These are phyloP conservation scores for Clarias batrachus DNA, from an alignment of 2,113 vertebrate genomes.

Conservation along the genomic window DNA sequence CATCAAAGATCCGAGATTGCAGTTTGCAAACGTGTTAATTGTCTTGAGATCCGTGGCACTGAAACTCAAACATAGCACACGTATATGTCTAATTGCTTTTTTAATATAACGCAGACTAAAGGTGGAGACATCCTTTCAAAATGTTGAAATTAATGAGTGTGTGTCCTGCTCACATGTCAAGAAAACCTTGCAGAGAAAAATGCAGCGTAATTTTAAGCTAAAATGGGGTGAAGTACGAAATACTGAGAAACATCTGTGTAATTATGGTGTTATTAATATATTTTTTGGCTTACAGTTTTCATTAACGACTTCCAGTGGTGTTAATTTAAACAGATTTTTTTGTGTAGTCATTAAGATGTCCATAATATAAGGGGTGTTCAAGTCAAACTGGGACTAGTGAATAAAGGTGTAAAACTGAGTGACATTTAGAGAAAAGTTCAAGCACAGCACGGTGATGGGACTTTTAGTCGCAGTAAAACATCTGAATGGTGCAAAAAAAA, in stretches of 20 bases:
- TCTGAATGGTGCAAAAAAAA: too few relatives aligned
- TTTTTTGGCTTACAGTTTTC: background rate
- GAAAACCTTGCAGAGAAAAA: background rate
- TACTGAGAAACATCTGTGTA: background rate
- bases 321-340: background rate
- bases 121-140: background rate
- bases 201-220: background rate
- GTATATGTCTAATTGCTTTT: background rate
- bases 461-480: too few relatives aligned
- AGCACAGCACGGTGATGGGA: too few relatives aligned
- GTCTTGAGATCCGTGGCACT: background rate
- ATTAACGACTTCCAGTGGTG: background rate
- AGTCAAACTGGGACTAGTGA: too few relatives aligned
- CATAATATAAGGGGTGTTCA: background rate
- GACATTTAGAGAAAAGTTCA: too few relatives aligned
- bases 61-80: background rate
- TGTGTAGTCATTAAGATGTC: background rate
- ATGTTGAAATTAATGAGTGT: background rate
- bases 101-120: background rate
- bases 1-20: background rate
- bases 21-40: background rate
- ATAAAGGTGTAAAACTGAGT: too few relatives aligned
- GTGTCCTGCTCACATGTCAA: background rate
- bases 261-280: background rate
- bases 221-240: background rate